Conservation (phyloP, 2,888 invertebrate genomes). For the Cerastis leucographa region DNA sequence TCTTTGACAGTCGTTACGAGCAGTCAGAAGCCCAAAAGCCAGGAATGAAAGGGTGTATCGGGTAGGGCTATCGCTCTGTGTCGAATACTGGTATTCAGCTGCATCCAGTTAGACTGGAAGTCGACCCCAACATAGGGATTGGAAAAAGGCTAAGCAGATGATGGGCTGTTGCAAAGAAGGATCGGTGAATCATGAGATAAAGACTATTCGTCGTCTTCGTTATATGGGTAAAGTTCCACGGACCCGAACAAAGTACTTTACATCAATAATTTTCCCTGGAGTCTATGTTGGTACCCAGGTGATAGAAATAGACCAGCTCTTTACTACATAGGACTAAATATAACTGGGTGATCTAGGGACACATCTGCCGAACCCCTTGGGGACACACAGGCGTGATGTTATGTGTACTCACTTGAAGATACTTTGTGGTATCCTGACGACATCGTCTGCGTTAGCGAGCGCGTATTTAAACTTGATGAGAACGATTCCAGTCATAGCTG, state of each 20-base stretch:
- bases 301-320: not conserved
- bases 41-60: not conserved
- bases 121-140: no score
- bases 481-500: conserved; percentile 79
- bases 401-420: conserved; percentile 72
- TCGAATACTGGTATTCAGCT: not conserved
- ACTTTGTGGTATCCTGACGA: conserved; percentile 25
- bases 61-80: not conserved
- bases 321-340: not conserved
- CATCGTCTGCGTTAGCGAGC: conserved; percentile 26
- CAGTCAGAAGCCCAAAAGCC: not conserved
- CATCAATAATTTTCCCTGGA: not conserved
- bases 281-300: not conserved
- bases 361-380: not conserved
- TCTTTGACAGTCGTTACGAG: not conserved
- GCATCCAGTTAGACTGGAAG: no score
- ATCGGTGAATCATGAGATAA: no score
- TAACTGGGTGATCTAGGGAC: not conserved
- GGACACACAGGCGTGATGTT: not conserved
- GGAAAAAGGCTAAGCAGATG: no score
- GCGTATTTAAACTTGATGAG: conserved; percentile 72
- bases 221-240: no score
- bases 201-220: no score
- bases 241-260: not conserved
- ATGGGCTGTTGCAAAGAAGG: no score